Evolutionary conservation across 2,797 vertebrate species (phyloP).

Genomic region (Bovichtus diacanthus): DNA sequence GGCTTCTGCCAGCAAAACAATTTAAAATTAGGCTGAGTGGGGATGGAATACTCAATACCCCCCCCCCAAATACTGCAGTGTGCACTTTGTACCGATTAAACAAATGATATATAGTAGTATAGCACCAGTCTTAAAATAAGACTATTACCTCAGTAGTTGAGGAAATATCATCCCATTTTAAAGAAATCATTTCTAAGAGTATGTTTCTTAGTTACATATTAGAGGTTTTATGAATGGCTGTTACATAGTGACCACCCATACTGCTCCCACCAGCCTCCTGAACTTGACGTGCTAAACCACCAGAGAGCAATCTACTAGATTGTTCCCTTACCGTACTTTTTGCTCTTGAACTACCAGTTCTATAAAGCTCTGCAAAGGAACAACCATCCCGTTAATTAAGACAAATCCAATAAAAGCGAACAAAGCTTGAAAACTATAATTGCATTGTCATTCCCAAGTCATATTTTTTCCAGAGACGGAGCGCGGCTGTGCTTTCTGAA

Average conservation of each 20-base stretch:
- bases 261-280: constrained; percentile 35
- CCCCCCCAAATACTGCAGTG: neutral
- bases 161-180: neutral
- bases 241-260: constrained; percentile 30
- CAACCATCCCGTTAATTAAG: constrained; percentile 62
- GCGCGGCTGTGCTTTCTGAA: constrained; percentile 70
- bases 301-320: constrained; percentile 48
- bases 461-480: constrained; percentile 61
- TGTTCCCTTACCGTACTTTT: constrained; percentile 20
- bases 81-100: too few relatives aligned
- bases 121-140: neutral
- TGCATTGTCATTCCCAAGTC: constrained; percentile 74
- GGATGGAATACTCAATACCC: constrained; percentile 13
- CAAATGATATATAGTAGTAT: too few relatives aligned
- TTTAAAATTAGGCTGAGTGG: constrained; percentile 51
- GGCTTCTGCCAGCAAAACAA: constrained; percentile 45
- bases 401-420: constrained; percentile 67
- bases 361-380: constrained; percentile 48
- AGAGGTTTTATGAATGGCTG: constrained; percentile 29
- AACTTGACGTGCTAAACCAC: constrained; percentile 42
- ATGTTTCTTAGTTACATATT: constrained; percentile 20
- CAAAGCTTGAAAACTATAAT: constrained; percentile 67
- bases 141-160: too few relatives aligned
- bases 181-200: constrained; percentile 2
- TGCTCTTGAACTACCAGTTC: constrained; percentile 35